A percentile compares a stretch with the other conserved stretches of the same genome.
These are phyloP conservation scores for Callionymus lyra DNA, from an alignment of 2,113 vertebrate species.

Conservation along the genomic window DNA sequence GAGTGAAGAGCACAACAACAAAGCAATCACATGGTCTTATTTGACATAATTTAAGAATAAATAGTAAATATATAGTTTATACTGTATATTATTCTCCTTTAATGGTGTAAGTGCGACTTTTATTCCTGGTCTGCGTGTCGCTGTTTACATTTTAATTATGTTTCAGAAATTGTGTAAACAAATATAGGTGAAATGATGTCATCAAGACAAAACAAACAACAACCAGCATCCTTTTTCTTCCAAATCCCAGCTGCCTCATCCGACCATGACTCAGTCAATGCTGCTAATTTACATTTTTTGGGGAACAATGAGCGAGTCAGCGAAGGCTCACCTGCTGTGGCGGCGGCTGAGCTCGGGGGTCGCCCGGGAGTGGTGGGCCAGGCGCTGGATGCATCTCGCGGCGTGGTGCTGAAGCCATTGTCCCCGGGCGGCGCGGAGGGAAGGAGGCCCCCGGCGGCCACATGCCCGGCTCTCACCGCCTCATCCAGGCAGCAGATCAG, in stretches of 20 bases:
- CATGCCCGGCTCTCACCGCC: constrained; percentile 31
- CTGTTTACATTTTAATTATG: too few species aligned
- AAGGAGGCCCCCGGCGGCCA: constrained; percentile 51
- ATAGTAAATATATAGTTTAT: too few species aligned
- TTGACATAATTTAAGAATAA: too few species aligned
- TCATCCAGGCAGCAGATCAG: constrained; percentile 39
- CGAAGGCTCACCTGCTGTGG: constrained; percentile 31
- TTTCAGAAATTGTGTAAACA: too few species aligned
- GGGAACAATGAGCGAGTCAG: constrained; percentile 10
- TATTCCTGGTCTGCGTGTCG: too few species aligned
- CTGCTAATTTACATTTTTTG: constrained; percentile 13
- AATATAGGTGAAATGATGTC: too few species aligned
- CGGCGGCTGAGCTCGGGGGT: constrained; percentile 6
- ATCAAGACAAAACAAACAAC: background rate
- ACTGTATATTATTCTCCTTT: too few species aligned
- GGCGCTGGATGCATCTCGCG: constrained; percentile 1
- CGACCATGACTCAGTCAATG: constrained; percentile 4
- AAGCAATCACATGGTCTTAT: too few species aligned
- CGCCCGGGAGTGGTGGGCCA: constrained; percentile 6
- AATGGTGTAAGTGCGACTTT: too few species aligned
- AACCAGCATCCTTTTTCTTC: too few species aligned
- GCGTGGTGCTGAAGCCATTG: constrained; percentile 33
- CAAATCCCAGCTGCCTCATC: background rate
- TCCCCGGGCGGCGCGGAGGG: constrained; percentile 28
- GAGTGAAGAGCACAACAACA: too few species aligned